Base-by-base conservation (phyloP, 2,888 invertebrate genomes). In the Caenorhabditis sp. region DNA sequence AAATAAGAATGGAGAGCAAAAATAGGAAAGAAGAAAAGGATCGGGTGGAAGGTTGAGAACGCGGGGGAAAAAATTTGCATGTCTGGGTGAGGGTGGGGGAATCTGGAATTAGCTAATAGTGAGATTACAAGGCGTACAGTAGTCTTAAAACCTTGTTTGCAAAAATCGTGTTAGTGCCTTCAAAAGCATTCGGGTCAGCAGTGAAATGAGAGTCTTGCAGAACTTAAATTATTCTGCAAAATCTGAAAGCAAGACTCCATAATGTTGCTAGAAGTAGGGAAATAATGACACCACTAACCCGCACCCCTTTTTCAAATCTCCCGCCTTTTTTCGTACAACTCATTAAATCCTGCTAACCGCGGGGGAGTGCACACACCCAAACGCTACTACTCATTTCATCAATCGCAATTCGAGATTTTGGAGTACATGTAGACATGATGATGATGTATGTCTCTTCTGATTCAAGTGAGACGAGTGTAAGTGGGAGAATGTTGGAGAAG, bases 241-340 rank as follows among this genome's bases (percentile, higher is more conserved):
- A 5, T 47, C 14, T 47, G 47, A 12, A 56, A 26, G 5, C 19
- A 56, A 56, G 14, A 16, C 22, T 14, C 54, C 26, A 26, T 26
- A 22, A 26, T 26, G n/a, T n/a, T n/a, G n/a, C n/a, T n/a, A n/a
- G n/a, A n/a, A n/a, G n/a, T n/a, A n/a, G n/a, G n/a, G n/a, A n/a
- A n/a, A n/a, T n/a, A n/a, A n/a, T n/a, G n/a, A n/a, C n/a, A n/a
- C n/a, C n/a, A n/a, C n/a, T n/a, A n/a, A n/a, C n/a, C n/a, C n/a
- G n/a, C n/a, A 22, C 2, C 54, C 14, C 54, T 22, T 14, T 14
- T n/a, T 6, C 58, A 38, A n/a, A 12, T 24, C n/a, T 31, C 35
- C 12, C 28, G 31, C 31, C 31, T 35, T 35, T 35, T 19, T 38
- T 59, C 35, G 59, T 59, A 59, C 59, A 59, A 59, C 59, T 59